A percentile compares a stretch with the other conserved stretches of the same genome.
Conservation (phyloP, 2,113 vertebrate species). For the Deroptyus accipitrinus region DNA sequence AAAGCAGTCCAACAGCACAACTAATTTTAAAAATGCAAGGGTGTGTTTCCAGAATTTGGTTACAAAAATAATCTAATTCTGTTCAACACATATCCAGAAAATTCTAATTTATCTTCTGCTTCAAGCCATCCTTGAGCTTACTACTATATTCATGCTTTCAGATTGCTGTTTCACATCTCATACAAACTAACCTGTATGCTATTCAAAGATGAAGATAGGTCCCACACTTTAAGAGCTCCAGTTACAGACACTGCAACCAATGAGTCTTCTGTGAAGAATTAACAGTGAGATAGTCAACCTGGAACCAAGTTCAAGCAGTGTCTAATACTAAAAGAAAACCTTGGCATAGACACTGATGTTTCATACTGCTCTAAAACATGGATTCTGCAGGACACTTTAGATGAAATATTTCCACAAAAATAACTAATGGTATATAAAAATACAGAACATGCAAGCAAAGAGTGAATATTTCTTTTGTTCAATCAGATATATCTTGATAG, state of each 20-base stretch:
- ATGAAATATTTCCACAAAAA: not conserved
- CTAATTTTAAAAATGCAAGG: not conserved
- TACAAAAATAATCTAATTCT: not conserved
- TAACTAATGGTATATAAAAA: not conserved
- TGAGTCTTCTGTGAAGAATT: slow-evolving; percentile 75
- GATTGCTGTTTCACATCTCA: not conserved
- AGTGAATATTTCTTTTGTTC: not conserved
- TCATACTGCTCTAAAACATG: not conserved
- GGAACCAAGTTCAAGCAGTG: not conserved
- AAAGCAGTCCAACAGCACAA: not conserved
- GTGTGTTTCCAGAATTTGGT: not conserved
- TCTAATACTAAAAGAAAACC: not conserved
- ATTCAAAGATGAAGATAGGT: slow-evolving; percentile 75
- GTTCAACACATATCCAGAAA: not conserved
- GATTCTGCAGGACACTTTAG: not conserved
- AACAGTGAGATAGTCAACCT: not conserved
- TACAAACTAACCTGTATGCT: slow-evolving; percentile 75
- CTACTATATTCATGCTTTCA: not conserved
- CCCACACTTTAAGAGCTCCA: slow-evolving; percentile 80
- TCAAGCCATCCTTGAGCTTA: not conserved
- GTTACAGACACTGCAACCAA: slow-evolving; percentile 74
- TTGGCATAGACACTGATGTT: not conserved
- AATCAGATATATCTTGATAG: not conserved
- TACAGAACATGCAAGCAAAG: not conserved
- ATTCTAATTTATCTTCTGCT: not conserved